Evolutionary conservation across 2,113 vertebrate genomes (phyloP), one percentile per base, ranked within the genome.

Genomic region (Chauna torquata): DNA sequence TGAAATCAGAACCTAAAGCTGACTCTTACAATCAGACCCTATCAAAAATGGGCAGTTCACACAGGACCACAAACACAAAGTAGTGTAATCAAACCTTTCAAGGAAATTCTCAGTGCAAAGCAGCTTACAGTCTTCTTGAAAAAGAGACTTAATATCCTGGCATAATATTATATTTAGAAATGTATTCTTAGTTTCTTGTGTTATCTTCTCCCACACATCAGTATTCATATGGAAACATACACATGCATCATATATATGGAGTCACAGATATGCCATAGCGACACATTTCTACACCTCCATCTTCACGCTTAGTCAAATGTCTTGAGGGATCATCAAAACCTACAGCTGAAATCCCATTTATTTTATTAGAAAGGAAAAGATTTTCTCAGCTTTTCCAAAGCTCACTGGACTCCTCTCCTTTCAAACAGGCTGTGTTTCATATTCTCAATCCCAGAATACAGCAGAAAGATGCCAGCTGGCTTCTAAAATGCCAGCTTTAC

Each of bases 391-490:
- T 83, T 94, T 94, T 85, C n/a, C 81, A 88, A 96, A 69, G 75
- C 85, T 96, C 25, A 4, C 61, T 91, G 94, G 93, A 94, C 77
- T 94, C 40, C 59, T 81, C 64, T 93, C 70, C 75, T 92, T 94
- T 83, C 84, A 92, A 94, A 92, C n/a, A 88, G 74, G 70, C 85
- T 77, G 62, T 42, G 55, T 82, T 95, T 94, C 84, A 80, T 66
- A 58, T 68, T 92, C 81, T 54, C 82, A 85, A 9, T 88, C 92
- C 89, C 89, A 94, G 86, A 91, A 91, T 42, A 80, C 66, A 96
- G 77, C 27, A 96, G 27, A 94, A 84, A 95, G 70, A 80, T 55
- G 92, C 95, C 97, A 95, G 92, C 89, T 97, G 96, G 94, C 87
- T 94, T 93, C 54, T 47, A 93, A 84, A 95, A 96, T 94, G 78